phyloP scores from a whole-genome alignment of 1,140 invertebrate species.

The Plectrocnemia conspersa region DNA sequence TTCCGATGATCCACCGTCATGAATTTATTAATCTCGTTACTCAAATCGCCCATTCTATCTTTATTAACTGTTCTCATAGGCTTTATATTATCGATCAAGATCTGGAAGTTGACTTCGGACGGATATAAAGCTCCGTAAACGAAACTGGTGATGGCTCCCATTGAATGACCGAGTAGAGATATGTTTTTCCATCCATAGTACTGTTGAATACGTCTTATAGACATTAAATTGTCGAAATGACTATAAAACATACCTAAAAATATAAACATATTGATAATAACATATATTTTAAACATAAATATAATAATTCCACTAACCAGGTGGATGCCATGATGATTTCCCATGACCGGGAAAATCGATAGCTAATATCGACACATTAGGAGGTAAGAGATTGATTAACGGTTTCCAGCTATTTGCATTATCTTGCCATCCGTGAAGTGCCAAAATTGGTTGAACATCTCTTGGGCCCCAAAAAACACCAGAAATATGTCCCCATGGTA shows the following conservation, averaged over 20 bases:
- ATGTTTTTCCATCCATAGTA: conserved; percentile 67
- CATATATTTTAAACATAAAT: not conserved
- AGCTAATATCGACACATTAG: conserved; percentile 57
- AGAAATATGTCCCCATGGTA: conserved; percentile 62
- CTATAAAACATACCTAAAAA: conserved; percentile 56
- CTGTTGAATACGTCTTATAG: conserved; percentile 55
- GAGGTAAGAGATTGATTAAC: conserved; percentile 57
- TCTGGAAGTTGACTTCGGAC: conserved; percentile 55
- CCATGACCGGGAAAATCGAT: conserved; percentile 73
- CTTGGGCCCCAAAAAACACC: conserved; percentile 66
- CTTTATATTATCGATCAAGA: conserved; percentile 60
- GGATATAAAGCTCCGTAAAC: conserved; percentile 57
- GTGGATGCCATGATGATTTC: conserved; percentile 60
- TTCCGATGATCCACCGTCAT: conserved; percentile 45
- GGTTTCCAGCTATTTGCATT: conserved; percentile 71
- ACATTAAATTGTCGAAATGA: conserved; percentile 51
- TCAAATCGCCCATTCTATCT: conserved; percentile 35
- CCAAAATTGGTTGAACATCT: conserved; percentile 59
- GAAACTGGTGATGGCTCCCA: conserved; percentile 58
- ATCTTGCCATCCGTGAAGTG: conserved; percentile 73
- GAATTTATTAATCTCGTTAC: conserved; percentile 46
- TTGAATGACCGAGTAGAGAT: conserved; percentile 63
- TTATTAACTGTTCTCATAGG: conserved; percentile 42
- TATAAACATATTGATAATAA: conserved; percentile 7
- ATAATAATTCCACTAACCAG: conserved; percentile 40